These are phyloP conservation scores for Rhynchonycteris naso DNA, from an alignment of 2,797 vertebrate genomes.

Conservation along the genomic window DNA sequence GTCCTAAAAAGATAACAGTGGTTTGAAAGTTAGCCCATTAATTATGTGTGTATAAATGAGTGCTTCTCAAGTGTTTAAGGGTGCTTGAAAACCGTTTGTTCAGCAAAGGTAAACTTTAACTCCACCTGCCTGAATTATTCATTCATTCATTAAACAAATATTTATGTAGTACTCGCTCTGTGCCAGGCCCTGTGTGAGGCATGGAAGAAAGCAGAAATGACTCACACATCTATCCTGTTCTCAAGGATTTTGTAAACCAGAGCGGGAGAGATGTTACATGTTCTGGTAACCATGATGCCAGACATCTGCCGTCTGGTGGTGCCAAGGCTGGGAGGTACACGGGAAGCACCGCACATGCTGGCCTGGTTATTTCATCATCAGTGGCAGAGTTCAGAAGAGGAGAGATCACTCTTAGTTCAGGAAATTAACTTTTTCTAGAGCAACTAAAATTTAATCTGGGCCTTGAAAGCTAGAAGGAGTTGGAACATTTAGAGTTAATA, in stretches of 20 bases:
- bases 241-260: neutral
- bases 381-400: neutral
- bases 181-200: slow-evolving; percentile 63
- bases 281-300: neutral
- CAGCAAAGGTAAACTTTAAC: slow-evolving; percentile 70
- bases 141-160: slow-evolving; percentile 67
- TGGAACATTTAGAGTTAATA: neutral
- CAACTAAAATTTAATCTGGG: neutral
- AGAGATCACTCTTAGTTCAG: too few relatives aligned
- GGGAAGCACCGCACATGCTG: neutral
- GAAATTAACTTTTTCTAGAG: neutral
- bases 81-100: slow-evolving; percentile 69
- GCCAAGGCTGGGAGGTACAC: neutral
- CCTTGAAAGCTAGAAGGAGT: neutral
- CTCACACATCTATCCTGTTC: slow-evolving; percentile 34
- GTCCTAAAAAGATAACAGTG: slow-evolving; percentile 40
- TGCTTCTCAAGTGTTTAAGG: slow-evolving; percentile 67
- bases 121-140: slow-evolving; percentile 51
- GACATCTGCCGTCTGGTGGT: too few relatives aligned
- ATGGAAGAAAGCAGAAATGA: slow-evolving; percentile 54
- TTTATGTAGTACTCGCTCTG: slow-evolving; percentile 63
- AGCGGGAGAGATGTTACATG: neutral
- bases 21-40: slow-evolving; percentile 55
- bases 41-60: slow-evolving; percentile 63
- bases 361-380: neutral